A percentile compares a stretch with the other conserved stretches of the same genome.
Conservation (phyloP, 2,888 invertebrate species). For the Apamea monoglypha region DNA sequence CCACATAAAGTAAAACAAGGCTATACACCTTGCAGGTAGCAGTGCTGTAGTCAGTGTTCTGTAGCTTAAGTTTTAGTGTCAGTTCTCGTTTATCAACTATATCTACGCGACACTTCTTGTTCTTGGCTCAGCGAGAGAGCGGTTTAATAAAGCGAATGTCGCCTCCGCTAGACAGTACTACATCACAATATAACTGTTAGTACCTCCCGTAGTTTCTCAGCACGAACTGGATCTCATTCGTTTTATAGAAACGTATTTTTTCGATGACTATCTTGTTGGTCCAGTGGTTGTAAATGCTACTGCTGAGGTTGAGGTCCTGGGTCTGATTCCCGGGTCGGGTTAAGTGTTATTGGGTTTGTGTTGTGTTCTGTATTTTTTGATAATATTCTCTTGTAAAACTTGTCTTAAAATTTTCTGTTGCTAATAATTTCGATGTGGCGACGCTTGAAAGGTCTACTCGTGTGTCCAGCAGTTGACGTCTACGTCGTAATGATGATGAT, state of each 20-base stretch:
- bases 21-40: neutral
- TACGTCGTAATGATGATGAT: neutral
- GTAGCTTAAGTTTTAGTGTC: slow-evolving; percentile 18
- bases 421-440: neutral
- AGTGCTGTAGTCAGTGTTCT: neutral
- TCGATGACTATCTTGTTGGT: too few species aligned
- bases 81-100: slow-evolving; percentile 20
- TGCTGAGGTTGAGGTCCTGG: neutral
- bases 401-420: neutral
- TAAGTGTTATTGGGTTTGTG: neutral
- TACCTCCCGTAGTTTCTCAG: neutral
- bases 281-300: neutral
- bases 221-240: neutral
- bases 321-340: neutral
- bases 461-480: neutral
- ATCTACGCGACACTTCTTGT: slow-evolving; percentile 19
- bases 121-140: slow-evolving; percentile 38
- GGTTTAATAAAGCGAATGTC: slow-evolving; percentile 56
- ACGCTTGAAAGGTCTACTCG: neutral
- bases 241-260: neutral
- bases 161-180: slow-evolving; percentile 18
- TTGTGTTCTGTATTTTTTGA: neutral
- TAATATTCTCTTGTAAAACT: neutral
- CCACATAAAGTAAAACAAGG: neutral
- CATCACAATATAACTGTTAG: slow-evolving; percentile 3